Base-by-base conservation (phyloP, 92 coral and sea anemone species). In the Phenganax subtilis region DNA sequence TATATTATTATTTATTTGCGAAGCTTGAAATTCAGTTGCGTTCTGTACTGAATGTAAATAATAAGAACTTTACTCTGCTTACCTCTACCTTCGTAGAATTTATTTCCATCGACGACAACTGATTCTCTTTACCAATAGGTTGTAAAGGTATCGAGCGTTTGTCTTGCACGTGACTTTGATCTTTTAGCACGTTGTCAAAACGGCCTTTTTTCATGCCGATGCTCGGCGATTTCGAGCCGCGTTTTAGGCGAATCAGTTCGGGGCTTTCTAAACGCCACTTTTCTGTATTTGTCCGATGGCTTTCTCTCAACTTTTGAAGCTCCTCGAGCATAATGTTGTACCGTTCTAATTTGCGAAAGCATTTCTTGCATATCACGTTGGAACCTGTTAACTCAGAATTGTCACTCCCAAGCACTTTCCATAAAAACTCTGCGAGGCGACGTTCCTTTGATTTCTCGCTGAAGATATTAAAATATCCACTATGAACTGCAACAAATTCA, bases 391-490 rank as follows among this genome's bases (percentile, higher is more conserved):
- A 56, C 12, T 54, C 27, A 15, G 60, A 28, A 28, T 54, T 30
- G 17, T 47, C 61, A 68, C 57, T 27, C 12, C 54, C 75, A 11
- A 66, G 64, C 58, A 80, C 31, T 3, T 68, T 66, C 30, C 76
- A 80, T 54, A 80, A 71, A 51, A 53, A 53, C 1, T 47, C 76
- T 54, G 84, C 29, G 30, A 80, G 84, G 57, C 17, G 14, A 51
- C 75, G 61, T 57, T 71, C 61, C 25, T 66, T 65, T 29, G 75
- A 80, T 25, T 80, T 80, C 9, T 80, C 76, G 15, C 76, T 80
- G 75, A 80, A 80, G 8, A 80, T 51, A 47, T 80, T 80, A 68
- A 63, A 80, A 67, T 44, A 76, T 10, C 81, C 81, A 59, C 81
- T 57, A 47, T 76, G 52, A 47, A 54, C 51, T 25, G 29, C 53